Conservation (phyloP, 2,888 invertebrate genomes). For the Rotaria macrura region DNA sequence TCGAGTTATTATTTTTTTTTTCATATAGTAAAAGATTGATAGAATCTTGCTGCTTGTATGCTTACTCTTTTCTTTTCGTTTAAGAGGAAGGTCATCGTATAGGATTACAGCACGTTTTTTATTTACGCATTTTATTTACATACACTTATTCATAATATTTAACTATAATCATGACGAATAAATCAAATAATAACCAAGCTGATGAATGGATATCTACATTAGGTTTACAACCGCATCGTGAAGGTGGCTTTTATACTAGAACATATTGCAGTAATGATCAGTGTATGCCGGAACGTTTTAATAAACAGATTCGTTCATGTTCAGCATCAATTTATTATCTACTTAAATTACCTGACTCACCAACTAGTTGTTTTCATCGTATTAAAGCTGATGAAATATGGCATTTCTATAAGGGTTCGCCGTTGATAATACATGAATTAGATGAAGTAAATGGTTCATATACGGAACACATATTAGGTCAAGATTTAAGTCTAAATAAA, state of each 20-base stretch:
- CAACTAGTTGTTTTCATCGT: neutral
- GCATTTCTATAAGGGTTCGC: slow-evolving; percentile 16
- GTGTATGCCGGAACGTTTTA: neutral
- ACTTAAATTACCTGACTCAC: neutral
- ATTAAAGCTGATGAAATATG: slow-evolving; percentile 25
- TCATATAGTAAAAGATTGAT: neutral
- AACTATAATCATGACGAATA: neutral
- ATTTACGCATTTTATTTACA: neutral
- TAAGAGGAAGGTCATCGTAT: neutral
- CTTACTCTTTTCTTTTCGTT: neutral
- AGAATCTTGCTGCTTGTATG: neutral
- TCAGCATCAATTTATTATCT: neutral
- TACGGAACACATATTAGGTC: neutral
- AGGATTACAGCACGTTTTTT: neutral
- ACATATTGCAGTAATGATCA: neutral
- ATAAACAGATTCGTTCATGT: neutral
- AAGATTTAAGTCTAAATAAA: neutral
- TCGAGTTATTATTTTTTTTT: neutral
- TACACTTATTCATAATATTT: neutral
- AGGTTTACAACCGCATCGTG: neutral
- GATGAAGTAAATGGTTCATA: neutral
- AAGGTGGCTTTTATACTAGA: neutral
- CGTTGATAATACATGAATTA: slow-evolving; percentile 12
- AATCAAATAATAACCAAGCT: neutral
- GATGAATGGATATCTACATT: neutral